Percentiles rank a stretch among this genome's conserved stretches.
These are phyloP conservation scores for Thripadectes ignobilis DNA, from an alignment of 2,797 vertebrate species.

Conservation along the genomic window DNA sequence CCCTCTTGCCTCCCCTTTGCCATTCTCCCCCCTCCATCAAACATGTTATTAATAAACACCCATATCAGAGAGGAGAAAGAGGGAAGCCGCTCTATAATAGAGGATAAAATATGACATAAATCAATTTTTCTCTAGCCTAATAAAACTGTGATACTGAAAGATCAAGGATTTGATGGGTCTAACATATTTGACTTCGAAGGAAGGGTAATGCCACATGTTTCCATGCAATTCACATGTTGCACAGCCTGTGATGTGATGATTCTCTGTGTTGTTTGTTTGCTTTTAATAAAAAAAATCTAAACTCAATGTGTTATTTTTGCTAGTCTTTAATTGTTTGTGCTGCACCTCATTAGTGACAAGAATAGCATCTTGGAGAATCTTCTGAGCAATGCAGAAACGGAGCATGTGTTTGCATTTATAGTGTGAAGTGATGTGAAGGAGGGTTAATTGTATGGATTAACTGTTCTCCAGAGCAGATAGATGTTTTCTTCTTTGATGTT, in stretches of 20 bases:
- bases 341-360: conserved; percentile 8
- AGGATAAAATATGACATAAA: not conserved
- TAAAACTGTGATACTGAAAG: not conserved
- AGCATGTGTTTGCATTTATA: not conserved
- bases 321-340: conserved; percentile 10
- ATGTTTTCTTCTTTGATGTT: conserved; percentile 27
- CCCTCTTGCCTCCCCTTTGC: not conserved
- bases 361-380: conserved; percentile 33
- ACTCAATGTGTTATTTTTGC: not conserved
- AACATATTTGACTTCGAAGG: not conserved
- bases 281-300: not conserved
- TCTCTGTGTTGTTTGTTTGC: not conserved
- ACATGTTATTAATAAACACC: not conserved
- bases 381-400: not conserved
- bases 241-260: not conserved
- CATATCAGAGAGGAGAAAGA: not conserved
- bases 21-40: rapidly evolving
- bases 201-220: not conserved
- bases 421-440: conserved; percentile 2
- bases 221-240: not conserved
- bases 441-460: conserved; percentile 44
- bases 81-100: not conserved
- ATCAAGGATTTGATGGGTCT: not conserved
- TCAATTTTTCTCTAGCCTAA: not conserved
- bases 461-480: not conserved